Percentiles rank a stretch among this genome's conserved stretches.
These are phyloP conservation scores for Ormyrus nitidulus DNA, from an alignment of 2,888 invertebrate species.

Conservation along the genomic window DNA sequence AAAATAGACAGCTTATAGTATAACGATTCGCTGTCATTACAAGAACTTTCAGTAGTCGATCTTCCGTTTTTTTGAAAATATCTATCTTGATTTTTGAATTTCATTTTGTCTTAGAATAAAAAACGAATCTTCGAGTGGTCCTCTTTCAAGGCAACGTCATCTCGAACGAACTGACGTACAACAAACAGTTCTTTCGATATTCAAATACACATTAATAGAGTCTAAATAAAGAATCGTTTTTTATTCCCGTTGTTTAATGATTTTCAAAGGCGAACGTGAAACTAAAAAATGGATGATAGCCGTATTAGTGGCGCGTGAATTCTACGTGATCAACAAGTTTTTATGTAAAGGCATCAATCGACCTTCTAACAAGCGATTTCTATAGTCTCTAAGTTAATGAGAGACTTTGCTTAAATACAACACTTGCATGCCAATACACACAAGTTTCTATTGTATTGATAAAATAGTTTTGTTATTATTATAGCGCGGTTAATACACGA, in stretches of 20 bases:
- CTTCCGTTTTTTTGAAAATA: slow-evolving; percentile 33
- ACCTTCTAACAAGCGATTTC: slow-evolving; percentile 49
- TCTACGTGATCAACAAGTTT: slow-evolving; percentile 37
- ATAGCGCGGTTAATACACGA: slow-evolving; percentile 34
- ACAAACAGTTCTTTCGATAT: slow-evolving; percentile 40
- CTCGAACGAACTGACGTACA: slow-evolving; percentile 30
- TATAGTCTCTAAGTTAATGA: slow-evolving; percentile 47
- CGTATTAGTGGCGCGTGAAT: slow-evolving; percentile 38
- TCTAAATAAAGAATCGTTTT: slow-evolving; percentile 42
- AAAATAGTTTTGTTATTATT: slow-evolving; percentile 26
- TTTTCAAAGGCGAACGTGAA: slow-evolving; percentile 8
- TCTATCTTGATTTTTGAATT: slow-evolving; percentile 34
- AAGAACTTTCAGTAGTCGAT: slow-evolving; percentile 12
- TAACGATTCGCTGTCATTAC: slow-evolving; percentile 28
- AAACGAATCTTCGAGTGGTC: slow-evolving; percentile 47
- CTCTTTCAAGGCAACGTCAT: slow-evolving; percentile 52
- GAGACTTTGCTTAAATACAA: slow-evolving; percentile 38
- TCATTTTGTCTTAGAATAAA: slow-evolving; percentile 28
- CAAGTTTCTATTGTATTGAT: slow-evolving; percentile 31
- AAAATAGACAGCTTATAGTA: slow-evolving; percentile 1
- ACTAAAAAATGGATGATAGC: slow-evolving; percentile 18
- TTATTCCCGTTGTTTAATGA: slow-evolving; percentile 32
- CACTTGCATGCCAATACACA: slow-evolving; percentile 13
- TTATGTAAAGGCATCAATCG: slow-evolving; percentile 30
- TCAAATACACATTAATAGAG: slow-evolving; percentile 50